Conservation (phyloP, 2,797 vertebrate genomes). For the Ctenopoma multispine region DNA sequence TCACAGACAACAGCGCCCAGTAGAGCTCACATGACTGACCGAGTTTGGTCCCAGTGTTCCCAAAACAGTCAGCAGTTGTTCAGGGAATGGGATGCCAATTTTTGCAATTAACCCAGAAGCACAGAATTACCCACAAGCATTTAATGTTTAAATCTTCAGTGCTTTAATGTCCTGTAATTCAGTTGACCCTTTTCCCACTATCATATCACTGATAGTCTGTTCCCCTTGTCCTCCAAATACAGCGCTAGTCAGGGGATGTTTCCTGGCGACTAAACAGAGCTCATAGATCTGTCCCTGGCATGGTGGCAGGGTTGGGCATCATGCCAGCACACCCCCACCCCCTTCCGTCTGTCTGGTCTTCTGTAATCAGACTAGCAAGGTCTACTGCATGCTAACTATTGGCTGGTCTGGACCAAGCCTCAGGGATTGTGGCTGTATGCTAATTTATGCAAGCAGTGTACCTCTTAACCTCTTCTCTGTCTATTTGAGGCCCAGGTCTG, state of each 20-base stretch:
- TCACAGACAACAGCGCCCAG: conserved; percentile 41
- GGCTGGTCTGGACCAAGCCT: conserved; percentile 71
- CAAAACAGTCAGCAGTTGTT: conserved; percentile 43
- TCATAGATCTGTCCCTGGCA: conserved; percentile 71
- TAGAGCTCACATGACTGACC: conserved; percentile 59
- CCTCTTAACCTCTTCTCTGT: conserved; percentile 56
- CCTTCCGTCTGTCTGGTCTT: conserved; percentile 73
- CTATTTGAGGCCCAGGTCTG: conserved; percentile 65
- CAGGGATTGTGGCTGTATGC: conserved; percentile 74
- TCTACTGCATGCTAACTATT: conserved; percentile 82
- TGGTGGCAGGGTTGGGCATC: conserved; percentile 71
- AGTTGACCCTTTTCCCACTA: conserved; percentile 28
- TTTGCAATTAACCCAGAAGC: conserved; percentile 45
- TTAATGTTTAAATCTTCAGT: conserved; percentile 6
- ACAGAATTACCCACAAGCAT: conserved; percentile 35
- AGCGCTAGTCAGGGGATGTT: conserved; percentile 49
- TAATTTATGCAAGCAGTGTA: conserved; percentile 81
- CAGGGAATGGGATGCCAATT: conserved; percentile 10
- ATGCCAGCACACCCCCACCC: conserved; percentile 66
- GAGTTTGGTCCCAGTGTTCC: conserved; percentile 55
- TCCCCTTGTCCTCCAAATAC: conserved; percentile 36
- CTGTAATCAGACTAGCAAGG: conserved; percentile 78
- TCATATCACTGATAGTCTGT: conserved; percentile 52
- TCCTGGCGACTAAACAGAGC: conserved; percentile 62
- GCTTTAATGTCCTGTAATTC: conserved; percentile 31